Evolutionary conservation across 2,797 vertebrate genomes (phyloP).

Genomic region (Huso huso): DNA sequence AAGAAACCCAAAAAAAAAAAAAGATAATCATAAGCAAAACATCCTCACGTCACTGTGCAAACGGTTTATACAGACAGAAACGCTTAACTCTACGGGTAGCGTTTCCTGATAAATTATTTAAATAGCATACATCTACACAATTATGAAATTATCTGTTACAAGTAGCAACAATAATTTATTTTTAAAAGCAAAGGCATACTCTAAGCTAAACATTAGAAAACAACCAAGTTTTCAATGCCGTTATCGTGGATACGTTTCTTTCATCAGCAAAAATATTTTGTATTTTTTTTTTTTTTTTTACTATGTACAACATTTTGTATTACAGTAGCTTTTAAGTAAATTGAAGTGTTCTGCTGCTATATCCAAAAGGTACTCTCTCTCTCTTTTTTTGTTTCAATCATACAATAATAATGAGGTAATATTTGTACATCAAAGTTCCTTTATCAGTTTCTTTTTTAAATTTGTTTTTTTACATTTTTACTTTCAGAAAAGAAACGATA

Average conservation of each 20-base stretch:
- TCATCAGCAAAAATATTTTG: conserved; percentile 64
- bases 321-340: conserved; percentile 79
- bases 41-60: conserved; percentile 96
- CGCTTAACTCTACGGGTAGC: conserved; percentile 80
- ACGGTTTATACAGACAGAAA: conserved; percentile 98
- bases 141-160: conserved; percentile 78
- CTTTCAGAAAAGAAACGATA: too few relatives aligned
- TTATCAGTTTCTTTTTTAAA: conserved; percentile 21
- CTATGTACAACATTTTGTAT: conserved; percentile 90
- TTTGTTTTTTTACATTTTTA: conserved; percentile 27
- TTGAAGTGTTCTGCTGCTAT: conserved; percentile 72
- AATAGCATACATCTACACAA: conserved; percentile 98
- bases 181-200: conserved; percentile 77
- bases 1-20: conserved; percentile 62
- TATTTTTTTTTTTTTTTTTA: conserved; percentile 41
- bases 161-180: conserved; percentile 93
- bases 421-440: conserved; percentile 84
- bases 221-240: conserved; percentile 60
- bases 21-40: conserved; percentile 68
- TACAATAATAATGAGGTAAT: conserved; percentile 96
- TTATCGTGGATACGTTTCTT: conserved; percentile 57
- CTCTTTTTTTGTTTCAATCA: conserved; percentile 78
- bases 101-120: conserved; percentile 99
- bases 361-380: conserved; percentile 51
- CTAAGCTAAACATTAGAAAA: conserved; percentile 56